phyloP scores from a whole-genome alignment of 1,140 invertebrate genomes.

The Euura saliciscinereae region DNA sequence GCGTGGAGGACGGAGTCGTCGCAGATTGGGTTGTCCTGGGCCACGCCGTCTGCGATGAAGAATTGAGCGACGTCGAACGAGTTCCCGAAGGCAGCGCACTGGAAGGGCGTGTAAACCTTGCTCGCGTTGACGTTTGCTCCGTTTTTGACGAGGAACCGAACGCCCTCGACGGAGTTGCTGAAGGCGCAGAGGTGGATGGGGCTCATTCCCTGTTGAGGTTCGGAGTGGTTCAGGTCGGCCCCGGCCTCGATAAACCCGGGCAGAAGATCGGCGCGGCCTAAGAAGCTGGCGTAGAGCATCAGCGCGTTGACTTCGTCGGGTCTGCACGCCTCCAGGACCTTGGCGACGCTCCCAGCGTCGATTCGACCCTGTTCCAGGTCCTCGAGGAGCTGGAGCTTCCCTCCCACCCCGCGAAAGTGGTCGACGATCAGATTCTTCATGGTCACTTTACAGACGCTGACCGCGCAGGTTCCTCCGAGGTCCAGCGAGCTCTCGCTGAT shows the following conservation, averaged over 20 bases:
- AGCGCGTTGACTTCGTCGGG: slow-evolving; percentile 71
- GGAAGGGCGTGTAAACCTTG: slow-evolving; percentile 75
- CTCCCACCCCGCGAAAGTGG: slow-evolving; percentile 70
- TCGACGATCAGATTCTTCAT: slow-evolving; percentile 73
- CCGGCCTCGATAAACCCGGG: slow-evolving; percentile 65
- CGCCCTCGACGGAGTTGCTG: slow-evolving; percentile 73
- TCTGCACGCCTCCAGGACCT: slow-evolving; percentile 57
- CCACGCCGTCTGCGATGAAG: slow-evolving; percentile 70
- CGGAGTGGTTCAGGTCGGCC: slow-evolving; percentile 71
- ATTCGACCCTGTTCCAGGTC: slow-evolving; percentile 72
- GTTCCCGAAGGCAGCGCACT: slow-evolving; percentile 82
- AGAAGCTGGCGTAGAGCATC: slow-evolving; percentile 73
- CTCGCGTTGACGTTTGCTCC: slow-evolving; percentile 72
- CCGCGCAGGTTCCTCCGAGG: slow-evolving; percentile 64
- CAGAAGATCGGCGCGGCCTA: slow-evolving; percentile 70
- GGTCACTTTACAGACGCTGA: slow-evolving; percentile 76
- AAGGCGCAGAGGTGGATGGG: slow-evolving; percentile 79
- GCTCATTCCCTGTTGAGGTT: slow-evolving; percentile 70
- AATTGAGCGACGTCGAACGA: slow-evolving; percentile 74
- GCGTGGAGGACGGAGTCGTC: slow-evolving; percentile 80
- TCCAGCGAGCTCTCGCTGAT: slow-evolving; percentile 73
- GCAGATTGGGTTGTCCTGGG: slow-evolving; percentile 62
- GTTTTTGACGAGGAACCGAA: slow-evolving; percentile 70
- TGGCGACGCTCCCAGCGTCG: slow-evolving; percentile 60
- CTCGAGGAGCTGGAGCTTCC: slow-evolving; percentile 69